Percentiles rank a stretch among this genome's conserved stretches.
phyloP scores from a whole-genome alignment of 2,888 invertebrate genomes.

The Lithophane socia region DNA sequence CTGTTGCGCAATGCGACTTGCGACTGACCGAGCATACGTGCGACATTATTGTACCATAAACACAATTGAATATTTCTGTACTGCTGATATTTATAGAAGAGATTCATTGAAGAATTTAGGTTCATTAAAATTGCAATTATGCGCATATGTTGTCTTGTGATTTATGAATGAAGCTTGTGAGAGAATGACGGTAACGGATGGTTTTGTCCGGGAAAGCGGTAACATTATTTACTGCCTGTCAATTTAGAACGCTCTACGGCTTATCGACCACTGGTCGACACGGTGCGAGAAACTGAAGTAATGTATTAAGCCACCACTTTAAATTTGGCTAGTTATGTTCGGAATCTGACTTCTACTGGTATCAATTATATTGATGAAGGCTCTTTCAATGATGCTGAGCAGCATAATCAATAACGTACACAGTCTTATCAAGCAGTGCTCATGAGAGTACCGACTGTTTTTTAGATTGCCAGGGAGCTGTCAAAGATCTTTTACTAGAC shows the following conservation, averaged over 20 bases:
- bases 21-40: conserved; percentile 54
- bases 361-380: not conserved
- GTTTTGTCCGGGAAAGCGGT: conserved; percentile 41
- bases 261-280: conserved; percentile 16
- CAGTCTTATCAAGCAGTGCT: not conserved
- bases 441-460: too few relatives aligned
- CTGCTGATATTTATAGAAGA: conserved; percentile 37
- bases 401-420: not conserved
- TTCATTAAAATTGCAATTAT: conserved; percentile 60
- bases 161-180: conserved; percentile 50
- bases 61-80: conserved; percentile 53
- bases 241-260: conserved; percentile 15
- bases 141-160: conserved; percentile 39
- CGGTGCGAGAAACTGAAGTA: conserved; percentile 13
- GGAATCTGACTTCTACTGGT: not conserved
- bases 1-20: conserved; percentile 61
- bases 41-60: conserved; percentile 50
- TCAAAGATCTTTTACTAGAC: not conserved
- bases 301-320: not conserved
- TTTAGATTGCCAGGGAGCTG: not conserved
- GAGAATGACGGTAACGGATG: conserved; percentile 48
- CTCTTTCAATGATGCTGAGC: not conserved
- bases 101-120: conserved; percentile 51
- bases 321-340: not conserved
- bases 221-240: conserved; percentile 48